These are phyloP conservation scores for Temnothorax rugatulus DNA, from an alignment of 2,888 invertebrate species.

Conservation along the genomic window DNA sequence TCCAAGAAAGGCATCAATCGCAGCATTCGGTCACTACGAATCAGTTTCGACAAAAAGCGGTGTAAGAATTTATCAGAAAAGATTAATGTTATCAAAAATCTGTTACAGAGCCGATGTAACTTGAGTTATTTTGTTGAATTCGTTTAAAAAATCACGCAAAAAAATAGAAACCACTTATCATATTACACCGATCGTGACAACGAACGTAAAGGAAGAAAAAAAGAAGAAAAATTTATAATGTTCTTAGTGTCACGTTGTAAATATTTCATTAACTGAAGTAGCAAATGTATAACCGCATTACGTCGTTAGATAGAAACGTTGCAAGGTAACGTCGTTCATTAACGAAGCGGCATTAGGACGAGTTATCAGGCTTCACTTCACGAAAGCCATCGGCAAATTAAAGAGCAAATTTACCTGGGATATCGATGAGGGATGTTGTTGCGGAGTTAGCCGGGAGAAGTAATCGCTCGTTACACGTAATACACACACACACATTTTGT, in stretches of 20 bases:
- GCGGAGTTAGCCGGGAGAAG: slow-evolving; percentile 24
- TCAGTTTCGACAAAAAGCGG: slow-evolving; percentile 2
- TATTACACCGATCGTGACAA: background rate
- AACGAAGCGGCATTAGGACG: slow-evolving; percentile 18
- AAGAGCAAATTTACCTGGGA: slow-evolving; percentile 52
- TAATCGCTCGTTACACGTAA: slow-evolving; percentile 41
- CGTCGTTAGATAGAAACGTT: background rate
- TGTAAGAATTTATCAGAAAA: background rate
- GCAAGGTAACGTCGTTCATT: slow-evolving; percentile 35
- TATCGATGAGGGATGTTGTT: slow-evolving; percentile 42
- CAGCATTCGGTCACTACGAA: background rate
- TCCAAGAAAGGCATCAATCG: slow-evolving; percentile 7
- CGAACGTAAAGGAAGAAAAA: too few species aligned
- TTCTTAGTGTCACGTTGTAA: background rate
- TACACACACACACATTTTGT: too few species aligned
- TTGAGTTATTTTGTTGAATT: background rate
- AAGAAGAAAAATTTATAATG: background rate
- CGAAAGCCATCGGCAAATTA: slow-evolving; percentile 47
- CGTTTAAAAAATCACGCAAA: background rate
- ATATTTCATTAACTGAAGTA: background rate
- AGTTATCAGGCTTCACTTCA: slow-evolving; percentile 29
- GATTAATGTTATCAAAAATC: background rate
- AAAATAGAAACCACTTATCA: background rate
- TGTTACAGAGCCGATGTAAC: too few species aligned
- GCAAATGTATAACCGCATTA: background rate